Base-by-base conservation (phyloP, 2,797 vertebrate species). In the Coreius guichenoti region DNA sequence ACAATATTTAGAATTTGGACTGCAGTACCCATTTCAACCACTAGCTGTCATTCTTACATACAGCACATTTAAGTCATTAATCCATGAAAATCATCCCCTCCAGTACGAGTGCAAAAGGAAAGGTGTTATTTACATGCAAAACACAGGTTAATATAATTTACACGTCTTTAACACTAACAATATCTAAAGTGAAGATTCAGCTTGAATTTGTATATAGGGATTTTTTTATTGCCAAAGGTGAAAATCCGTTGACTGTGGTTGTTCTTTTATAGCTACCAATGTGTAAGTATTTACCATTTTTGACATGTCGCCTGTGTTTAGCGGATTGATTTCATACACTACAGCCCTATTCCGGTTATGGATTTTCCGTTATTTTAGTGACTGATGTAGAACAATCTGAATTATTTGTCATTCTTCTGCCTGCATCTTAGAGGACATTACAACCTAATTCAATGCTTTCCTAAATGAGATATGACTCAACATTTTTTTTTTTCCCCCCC, bases 201-300 rank as follows among this genome's bases (percentile, higher is more conserved):
- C 58, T 76, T 80, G 33, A 75, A 80, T 17, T 69, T 69, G 47
- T 31, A 81, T 47, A 39, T 12, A 16, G 43, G 68, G 80, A 58
- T 85, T 82, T 19, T 31, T 65, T 51, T 80, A 39, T 31, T 68
- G 31, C 68, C 58, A 36, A 36, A 58, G 12, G 23, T 92, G 92
- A 93, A 80, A 88, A 88, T 93, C 91, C 74, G 75, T 86, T 49
- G 49, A 87, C 39, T 45, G 26, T 67, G 56, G 87, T 81, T 81
- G 85, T 87, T 80, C 89, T 90, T 81, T 76, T 82, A 86, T 88
- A 92, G 92, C 91, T 91, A 91, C 93, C 93, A 92, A 89, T 36
- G 11, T 86, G 88, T 93, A 93, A 94, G 93, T 93, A 91, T 89
- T 90, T 93, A 91, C 92, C 92, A 82, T 93, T 93, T 90, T 90